Base-by-base conservation (phyloP, 37 sponge, comb jelly and placozoan genomes). In the Ephydatia muelleri region DNA sequence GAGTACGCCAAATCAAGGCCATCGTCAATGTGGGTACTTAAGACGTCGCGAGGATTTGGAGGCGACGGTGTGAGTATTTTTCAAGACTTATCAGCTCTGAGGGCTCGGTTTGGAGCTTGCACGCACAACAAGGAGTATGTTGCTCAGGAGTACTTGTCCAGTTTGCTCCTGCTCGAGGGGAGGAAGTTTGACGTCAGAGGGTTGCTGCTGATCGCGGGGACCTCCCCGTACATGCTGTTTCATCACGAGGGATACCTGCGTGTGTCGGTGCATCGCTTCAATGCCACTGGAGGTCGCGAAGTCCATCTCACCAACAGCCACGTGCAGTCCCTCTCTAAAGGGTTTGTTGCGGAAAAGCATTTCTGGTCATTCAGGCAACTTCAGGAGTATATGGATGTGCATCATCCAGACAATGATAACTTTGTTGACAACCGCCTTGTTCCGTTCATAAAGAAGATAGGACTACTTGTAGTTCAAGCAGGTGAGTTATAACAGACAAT, bases 261-360 rank as follows among this genome's bases (percentile, higher is more conserved):
- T 6, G 86, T 92, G 49, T 84, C 93, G 2, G 27, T 92, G 43
- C 79, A 88, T 49, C 23, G 70, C 27, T 96, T 88, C 72, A 81
- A 85, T 82, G 21, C 34, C 27, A 49, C 72, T 25, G 80, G 82
- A 11, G 80, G 72, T 21, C 78, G 79, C 70, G 72, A 68, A 11
- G 88, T 70, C 2, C 96, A 96, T 47, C 76, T 96, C 28, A 92
- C 93, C n/a, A 96, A 96, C 87, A 96, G 91, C 28, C 96, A 96
- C 68, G 73, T 88, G 21, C 96, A 96, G 78, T 43, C 70, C 27
- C 35, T 71, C 8, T 39, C 70, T 1, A 34, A 72, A 0, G 80
- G 69, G 6, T 92, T 76, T 68, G 2, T 70, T n/a, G 37, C 78
- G 9, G 82, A 92, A 21, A 82, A 82, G 5, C 96, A 96, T 71